A percentile compares a stretch with the other conserved stretches of the same genome.
These are phyloP conservation scores for Drosophila parvula DNA, from an alignment of 1,140 invertebrate genomes.

Conservation along the genomic window DNA sequence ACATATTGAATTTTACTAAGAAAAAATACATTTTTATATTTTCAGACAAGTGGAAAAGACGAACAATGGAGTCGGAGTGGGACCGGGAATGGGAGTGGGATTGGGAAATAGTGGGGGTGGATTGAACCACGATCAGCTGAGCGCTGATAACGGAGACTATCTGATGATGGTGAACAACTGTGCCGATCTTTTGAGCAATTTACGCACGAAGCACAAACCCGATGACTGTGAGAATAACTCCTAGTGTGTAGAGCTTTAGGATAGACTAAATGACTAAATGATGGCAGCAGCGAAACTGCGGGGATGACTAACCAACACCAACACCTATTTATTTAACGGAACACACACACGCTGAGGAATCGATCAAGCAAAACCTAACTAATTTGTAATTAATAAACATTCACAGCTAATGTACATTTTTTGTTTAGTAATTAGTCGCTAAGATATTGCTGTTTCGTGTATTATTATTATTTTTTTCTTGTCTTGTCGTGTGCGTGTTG, in stretches of 20 bases:
- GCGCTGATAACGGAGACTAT: conserved; percentile 81
- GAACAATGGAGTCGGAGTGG: conserved; percentile 64
- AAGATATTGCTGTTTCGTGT: conserved; percentile 38
- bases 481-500: conserved; percentile 37
- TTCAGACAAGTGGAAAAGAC: conserved; percentile 68
- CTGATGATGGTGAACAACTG: conserved; percentile 84
- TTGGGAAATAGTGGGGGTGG: conserved; percentile 37
- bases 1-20: neutral
- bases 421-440: conserved; percentile 42
- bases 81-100: conserved; percentile 28
- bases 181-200: conserved; percentile 84
- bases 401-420: conserved; percentile 65
- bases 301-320: conserved; percentile 61
- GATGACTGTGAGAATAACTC: conserved; percentile 84
- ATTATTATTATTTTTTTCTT: conserved; percentile 12
- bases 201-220: conserved; percentile 84
- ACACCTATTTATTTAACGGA: conserved; percentile 74
- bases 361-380: conserved; percentile 37
- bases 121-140: conserved; percentile 54
- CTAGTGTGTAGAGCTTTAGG: conserved; percentile 78
- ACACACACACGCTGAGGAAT: conserved; percentile 31
- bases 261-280: conserved; percentile 60
- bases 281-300: conserved; percentile 27
- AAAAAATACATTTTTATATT: neutral
- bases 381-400: conserved; percentile 68